phyloP scores from a whole-genome alignment of 2,113 vertebrate species.

The Gopherus flavomarginatus region DNA sequence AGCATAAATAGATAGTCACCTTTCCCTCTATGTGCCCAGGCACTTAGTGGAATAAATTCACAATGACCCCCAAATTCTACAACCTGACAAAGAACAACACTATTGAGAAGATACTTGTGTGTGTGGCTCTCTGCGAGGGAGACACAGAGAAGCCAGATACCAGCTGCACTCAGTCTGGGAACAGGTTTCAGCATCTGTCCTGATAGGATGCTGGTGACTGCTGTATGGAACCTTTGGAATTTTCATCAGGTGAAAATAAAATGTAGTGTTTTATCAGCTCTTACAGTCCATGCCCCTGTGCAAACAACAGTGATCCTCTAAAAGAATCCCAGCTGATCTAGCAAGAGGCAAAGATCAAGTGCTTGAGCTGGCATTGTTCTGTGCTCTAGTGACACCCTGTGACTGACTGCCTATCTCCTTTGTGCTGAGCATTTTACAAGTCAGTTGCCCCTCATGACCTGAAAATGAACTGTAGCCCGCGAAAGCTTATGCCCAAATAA shows the following conservation, averaged over 20 bases:
- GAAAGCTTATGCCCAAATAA: no score
- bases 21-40: not conserved
- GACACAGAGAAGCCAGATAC: not conserved
- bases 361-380: not conserved
- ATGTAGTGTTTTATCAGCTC: rapidly evolving
- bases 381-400: not conserved
- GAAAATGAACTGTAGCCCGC: not conserved
- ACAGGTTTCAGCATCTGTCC: not conserved
- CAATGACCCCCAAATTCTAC: not conserved
- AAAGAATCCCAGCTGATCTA: not conserved
- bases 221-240: not conserved
- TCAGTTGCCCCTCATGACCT: rapidly evolving
- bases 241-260: constrained; percentile 10
- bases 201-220: not conserved
- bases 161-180: not conserved
- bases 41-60: constrained; percentile 39
- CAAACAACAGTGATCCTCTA: not conserved
- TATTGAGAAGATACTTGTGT: not conserved
- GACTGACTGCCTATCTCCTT: not conserved
- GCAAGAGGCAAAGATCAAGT: not conserved
- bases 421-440: not conserved
- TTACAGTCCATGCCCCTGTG: not conserved
- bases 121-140: not conserved
- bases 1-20: not conserved
- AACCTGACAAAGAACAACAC: not conserved